A percentile compares a stretch with the other conserved stretches of the same genome.
These are phyloP conservation scores for Artibeus lituratus DNA, from an alignment of 2,797 vertebrate species.

Conservation along the genomic window DNA sequence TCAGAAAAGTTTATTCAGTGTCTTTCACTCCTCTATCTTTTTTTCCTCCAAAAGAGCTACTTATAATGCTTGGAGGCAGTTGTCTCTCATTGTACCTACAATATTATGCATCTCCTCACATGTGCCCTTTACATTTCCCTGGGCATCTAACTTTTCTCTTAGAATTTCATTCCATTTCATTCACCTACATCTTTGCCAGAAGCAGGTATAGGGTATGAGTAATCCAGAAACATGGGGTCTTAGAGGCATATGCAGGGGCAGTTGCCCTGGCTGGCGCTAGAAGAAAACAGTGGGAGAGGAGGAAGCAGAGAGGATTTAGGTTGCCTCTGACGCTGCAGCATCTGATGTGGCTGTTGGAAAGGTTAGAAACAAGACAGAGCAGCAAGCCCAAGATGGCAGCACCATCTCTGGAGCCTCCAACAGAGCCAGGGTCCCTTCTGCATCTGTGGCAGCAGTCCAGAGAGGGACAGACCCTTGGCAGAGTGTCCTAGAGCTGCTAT, in stretches of 20 bases:
- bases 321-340: background rate
- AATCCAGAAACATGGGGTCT: background rate
- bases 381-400: background rate
- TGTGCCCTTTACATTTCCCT: background rate
- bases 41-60: background rate
- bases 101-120: background rate
- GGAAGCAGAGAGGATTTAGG: background rate
- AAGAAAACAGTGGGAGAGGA: background rate
- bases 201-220: background rate
- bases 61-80: background rate
- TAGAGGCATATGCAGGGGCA: background rate
- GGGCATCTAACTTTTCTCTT: constrained; percentile 11
- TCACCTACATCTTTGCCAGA: background rate
- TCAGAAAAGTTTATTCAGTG: background rate
- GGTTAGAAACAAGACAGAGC: background rate
- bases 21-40: background rate
- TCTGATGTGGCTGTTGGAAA: background rate
- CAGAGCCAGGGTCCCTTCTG: background rate
- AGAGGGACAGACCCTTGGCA: background rate
- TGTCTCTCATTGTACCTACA: background rate
- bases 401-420: background rate
- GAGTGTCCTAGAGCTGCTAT: background rate
- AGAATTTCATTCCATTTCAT: background rate
- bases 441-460: background rate
- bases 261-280: background rate